Conservation (phyloP, 2,797 vertebrate genomes). For the Gymnoscopelus braueri region DNA sequence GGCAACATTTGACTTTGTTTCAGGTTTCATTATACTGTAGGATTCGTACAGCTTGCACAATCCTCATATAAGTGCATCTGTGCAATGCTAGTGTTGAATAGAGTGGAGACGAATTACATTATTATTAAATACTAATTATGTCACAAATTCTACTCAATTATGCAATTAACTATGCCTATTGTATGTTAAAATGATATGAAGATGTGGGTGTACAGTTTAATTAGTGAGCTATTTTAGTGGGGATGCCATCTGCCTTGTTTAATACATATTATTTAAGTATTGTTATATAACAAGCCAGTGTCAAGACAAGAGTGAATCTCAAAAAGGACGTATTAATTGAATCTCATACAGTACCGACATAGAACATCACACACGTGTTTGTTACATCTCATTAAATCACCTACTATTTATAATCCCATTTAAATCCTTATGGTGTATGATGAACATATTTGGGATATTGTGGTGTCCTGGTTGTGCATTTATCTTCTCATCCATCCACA, state of each 20-base stretch:
- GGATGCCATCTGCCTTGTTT: neutral
- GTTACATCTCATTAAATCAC: constrained; percentile 24
- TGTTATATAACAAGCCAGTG: too few relatives aligned
- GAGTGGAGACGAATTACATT: neutral
- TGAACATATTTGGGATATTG: constrained; percentile 4
- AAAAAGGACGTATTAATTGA: too few relatives aligned
- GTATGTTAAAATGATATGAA: too few relatives aligned
- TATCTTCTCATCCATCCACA: constrained; percentile 34
- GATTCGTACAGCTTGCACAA: neutral
- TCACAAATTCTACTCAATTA: too few relatives aligned
- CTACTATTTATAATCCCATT: constrained; percentile 49
- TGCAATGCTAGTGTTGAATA: neutral
- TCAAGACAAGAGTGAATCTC: too few relatives aligned
- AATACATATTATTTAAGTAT: constrained; percentile 1
- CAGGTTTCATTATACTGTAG: neutral
- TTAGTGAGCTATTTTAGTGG: neutral
- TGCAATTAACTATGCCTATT: too few relatives aligned
- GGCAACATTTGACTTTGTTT: constrained; percentile 44
- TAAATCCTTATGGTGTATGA: neutral
- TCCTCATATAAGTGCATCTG: neutral
- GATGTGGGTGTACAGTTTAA: too few relatives aligned
- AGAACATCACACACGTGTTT: too few relatives aligned
- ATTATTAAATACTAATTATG: too few relatives aligned
- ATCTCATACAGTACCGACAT: too few relatives aligned
- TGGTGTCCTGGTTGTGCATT: neutral